Percentiles rank a stretch among this genome's conserved stretches.
Evolutionary conservation across 2,797 vertebrate genomes (phyloP).

Genomic region (Sebastes umbrosus): DNA sequence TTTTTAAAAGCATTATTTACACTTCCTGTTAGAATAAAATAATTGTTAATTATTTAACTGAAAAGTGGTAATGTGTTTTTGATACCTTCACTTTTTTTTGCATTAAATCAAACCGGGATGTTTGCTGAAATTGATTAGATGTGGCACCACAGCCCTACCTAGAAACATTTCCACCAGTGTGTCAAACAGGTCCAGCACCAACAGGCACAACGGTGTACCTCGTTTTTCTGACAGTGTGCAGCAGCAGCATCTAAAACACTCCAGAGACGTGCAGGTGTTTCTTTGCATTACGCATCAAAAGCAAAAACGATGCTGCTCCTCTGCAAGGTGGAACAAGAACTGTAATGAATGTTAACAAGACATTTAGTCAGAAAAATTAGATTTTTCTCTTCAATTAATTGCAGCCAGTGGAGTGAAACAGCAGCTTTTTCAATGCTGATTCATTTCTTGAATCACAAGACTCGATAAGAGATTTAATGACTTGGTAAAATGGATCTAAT

Average conservation of each 20-base stretch:
- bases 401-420: background rate
- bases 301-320: conserved; percentile 7
- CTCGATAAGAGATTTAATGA: background rate
- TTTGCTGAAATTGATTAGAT: too few relatives aligned
- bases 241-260: conserved; percentile 24
- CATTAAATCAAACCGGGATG: too few relatives aligned
- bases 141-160: too few relatives aligned
- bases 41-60: too few relatives aligned
- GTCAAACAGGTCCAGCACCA: background rate
- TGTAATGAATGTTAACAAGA: background rate
- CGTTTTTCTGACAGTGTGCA: conserved; percentile 47
- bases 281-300: too few relatives aligned
- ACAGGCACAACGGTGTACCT: conserved; percentile 47
- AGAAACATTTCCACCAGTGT: too few relatives aligned
- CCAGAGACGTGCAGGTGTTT: too few relatives aligned
- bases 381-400: background rate
- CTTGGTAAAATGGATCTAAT: background rate
- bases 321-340: background rate
- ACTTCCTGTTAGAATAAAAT: too few relatives aligned
- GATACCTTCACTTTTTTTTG: too few relatives aligned
- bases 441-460: background rate
- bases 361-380: background rate
- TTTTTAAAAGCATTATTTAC: too few relatives aligned
- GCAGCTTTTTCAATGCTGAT: background rate
- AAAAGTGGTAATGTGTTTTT: too few relatives aligned